Percentiles rank a stretch among this genome's conserved stretches.
These are phyloP conservation scores for Heptranchias perlo DNA, from an alignment of 2,113 vertebrate species.

Conservation along the genomic window DNA sequence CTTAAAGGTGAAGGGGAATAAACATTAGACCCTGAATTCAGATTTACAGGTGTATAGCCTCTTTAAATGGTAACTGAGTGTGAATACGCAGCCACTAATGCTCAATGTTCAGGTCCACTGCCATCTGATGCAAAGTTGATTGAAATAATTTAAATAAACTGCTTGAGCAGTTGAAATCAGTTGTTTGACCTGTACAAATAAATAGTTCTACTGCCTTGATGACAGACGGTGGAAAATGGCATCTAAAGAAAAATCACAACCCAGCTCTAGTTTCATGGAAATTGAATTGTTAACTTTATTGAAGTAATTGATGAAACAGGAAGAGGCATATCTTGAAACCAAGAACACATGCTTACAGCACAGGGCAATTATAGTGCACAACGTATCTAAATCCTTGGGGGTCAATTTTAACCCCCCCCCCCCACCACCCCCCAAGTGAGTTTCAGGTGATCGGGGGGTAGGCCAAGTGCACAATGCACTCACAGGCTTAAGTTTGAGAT, in stretches of 20 bases:
- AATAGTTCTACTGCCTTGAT: not conserved
- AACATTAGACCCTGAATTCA: not conserved
- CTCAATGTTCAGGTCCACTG: not conserved
- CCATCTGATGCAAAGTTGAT: not conserved
- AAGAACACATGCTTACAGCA: not conserved
- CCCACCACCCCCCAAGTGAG: no score
- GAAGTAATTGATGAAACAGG: not conserved
- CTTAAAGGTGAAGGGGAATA: not conserved
- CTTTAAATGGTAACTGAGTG: not conserved
- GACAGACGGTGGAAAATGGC: not conserved
- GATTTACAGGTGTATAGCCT: not conserved
- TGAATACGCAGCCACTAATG: not conserved
- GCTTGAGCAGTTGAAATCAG: constrained; percentile 7
- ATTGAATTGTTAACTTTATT: not conserved
- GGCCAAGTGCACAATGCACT: not conserved
- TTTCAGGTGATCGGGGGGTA: not conserved
- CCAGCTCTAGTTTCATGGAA: not conserved
- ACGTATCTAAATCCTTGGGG: not conserved
- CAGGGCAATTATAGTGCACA: no score
- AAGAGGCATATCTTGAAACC: not conserved
- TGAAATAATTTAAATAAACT: not conserved
- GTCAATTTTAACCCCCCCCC: not conserved
- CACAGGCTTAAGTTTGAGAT: not conserved
- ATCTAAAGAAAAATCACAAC: not conserved
- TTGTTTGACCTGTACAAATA: not conserved